Evolutionary conservation across 2,888 invertebrate species (phyloP).

Genomic region (Strigamia transsilvanica): DNA sequence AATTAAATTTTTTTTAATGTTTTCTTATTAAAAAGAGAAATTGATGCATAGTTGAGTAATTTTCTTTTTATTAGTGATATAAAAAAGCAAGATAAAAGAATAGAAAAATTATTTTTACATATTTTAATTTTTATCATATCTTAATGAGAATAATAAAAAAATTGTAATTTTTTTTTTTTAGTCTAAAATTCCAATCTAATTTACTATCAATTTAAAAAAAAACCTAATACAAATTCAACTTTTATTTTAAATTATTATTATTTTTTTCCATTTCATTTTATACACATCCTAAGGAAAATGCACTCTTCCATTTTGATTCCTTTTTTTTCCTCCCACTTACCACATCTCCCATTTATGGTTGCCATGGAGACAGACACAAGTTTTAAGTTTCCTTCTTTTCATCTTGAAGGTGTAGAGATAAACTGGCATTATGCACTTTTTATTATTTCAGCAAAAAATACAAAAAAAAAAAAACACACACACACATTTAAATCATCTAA

Average conservation of each 20-base stretch:
- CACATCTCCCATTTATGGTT: slow-evolving; percentile 36
- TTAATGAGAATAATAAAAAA: too few relatives aligned
- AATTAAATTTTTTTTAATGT: background rate
- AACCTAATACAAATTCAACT: background rate
- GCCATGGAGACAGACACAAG: slow-evolving; percentile 33
- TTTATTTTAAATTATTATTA: background rate
- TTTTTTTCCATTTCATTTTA: background rate
- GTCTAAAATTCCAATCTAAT: background rate
- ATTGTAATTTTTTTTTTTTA: background rate
- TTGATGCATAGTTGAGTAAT: slow-evolving; percentile 4
- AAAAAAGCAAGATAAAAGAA: too few relatives aligned
- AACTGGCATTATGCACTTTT: slow-evolving; percentile 23
- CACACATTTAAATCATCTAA: too few relatives aligned
- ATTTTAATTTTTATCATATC: too few relatives aligned
- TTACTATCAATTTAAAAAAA: background rate
- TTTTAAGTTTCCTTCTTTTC: slow-evolving; percentile 40
- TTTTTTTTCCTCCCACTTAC: slow-evolving; percentile 19
- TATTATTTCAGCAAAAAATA: background rate
- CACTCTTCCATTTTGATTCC: slow-evolving; percentile 37
- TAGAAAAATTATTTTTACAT: too few relatives aligned
- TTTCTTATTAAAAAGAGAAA: slow-evolving; percentile 28
- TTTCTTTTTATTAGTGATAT: background rate
- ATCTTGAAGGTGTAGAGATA: slow-evolving; percentile 23
- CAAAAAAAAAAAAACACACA: too few relatives aligned
- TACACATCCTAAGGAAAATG: background rate